phyloP scores from a whole-genome alignment of 2,888 invertebrate genomes.

The Microplitis deprimator region DNA sequence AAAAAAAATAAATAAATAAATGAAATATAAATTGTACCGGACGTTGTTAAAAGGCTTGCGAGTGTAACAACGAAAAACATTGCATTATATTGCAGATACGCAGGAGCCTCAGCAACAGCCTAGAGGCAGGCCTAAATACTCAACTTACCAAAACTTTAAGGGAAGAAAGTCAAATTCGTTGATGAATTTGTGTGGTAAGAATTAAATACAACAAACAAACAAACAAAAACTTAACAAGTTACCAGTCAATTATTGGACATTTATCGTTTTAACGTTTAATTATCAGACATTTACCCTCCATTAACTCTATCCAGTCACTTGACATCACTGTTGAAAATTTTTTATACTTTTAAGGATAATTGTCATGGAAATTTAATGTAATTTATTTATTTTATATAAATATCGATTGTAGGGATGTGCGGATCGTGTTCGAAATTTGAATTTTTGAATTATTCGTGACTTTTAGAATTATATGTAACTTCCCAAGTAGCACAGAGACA shows the following conservation, averaged over 20 bases:
- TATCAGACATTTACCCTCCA: neutral
- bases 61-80: constrained; percentile 75
- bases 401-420: no score
- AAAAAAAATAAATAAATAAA: constrained; percentile 29
- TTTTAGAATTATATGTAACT: no score
- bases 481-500: no score
- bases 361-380: no score
- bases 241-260: constrained; percentile 14
- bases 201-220: constrained; percentile 61
- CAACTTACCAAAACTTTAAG: constrained; percentile 91
- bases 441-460: no score
- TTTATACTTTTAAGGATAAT: no score
- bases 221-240: constrained; percentile 8
- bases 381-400: no score
- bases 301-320: neutral
- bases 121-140: constrained; percentile 88
- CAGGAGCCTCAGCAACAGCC: constrained; percentile 84
- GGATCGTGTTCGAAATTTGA: no score
- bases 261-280: constrained; percentile 1
- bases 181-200: constrained; percentile 97
- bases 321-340: neutral
- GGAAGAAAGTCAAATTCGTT: constrained; percentile 93
- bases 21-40: constrained; percentile 49
- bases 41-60: constrained; percentile 70
- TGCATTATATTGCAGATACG: constrained; percentile 86